Conservation (phyloP, 1,140 invertebrate species). For the Lethrus apterus region DNA sequence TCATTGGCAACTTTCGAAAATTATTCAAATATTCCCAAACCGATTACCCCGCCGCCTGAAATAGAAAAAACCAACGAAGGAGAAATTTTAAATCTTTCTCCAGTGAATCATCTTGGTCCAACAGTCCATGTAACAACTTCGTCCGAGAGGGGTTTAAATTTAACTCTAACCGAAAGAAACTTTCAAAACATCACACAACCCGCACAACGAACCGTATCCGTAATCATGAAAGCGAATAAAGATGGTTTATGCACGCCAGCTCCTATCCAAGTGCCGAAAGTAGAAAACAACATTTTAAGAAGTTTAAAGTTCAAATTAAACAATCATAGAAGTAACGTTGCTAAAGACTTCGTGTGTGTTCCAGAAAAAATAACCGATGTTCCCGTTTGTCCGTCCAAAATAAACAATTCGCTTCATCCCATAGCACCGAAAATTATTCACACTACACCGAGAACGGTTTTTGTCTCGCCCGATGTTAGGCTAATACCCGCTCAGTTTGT, state of each 20-base stretch:
- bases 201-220: slow-evolving; percentile 53
- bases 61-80: slow-evolving; percentile 35
- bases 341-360: no score
- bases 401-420: slow-evolving; percentile 27
- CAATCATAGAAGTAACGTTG: slow-evolving; percentile 35
- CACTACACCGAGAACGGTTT: slow-evolving; percentile 24
- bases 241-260: slow-evolving; percentile 62
- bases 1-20: slow-evolving; percentile 30
- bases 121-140: no score
- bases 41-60: slow-evolving; percentile 9
- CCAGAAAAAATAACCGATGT: slow-evolving; percentile 6
- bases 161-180: slow-evolving; percentile 36
- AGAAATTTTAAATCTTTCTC: not conserved
- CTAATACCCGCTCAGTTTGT: slow-evolving; percentile 41
- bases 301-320: slow-evolving; percentile 75
- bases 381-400: slow-evolving; percentile 5
- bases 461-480: slow-evolving; percentile 37
- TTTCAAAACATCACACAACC: slow-evolving; percentile 22
- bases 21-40: slow-evolving; percentile 29
- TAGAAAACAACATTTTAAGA: slow-evolving; percentile 59
- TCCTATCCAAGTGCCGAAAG: slow-evolving; percentile 30
- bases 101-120: not conserved
- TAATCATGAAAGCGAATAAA: slow-evolving; percentile 74
- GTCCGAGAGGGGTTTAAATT: slow-evolving; percentile 31
- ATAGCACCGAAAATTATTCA: slow-evolving; percentile 40